Evolutionary conservation across 2,797 vertebrate species (phyloP), one percentile per base, ranked within the genome.

Genomic region (Siniperca undulata): DNA sequence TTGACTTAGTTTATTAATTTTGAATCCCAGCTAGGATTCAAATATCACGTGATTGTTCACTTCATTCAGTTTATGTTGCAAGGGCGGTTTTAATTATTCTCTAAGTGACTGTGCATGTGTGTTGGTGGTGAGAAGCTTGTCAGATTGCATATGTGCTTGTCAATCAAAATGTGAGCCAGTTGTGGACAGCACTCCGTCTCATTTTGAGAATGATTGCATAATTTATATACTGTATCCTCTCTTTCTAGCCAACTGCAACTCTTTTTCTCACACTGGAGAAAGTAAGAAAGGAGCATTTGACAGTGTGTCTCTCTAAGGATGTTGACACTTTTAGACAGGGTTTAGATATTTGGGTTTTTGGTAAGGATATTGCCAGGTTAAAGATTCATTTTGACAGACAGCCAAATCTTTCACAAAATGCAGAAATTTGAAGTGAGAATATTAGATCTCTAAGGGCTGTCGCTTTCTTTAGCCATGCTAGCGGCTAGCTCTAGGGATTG

Each of bases 161-260:
- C 82, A 80, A 83, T 88, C 66, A 80, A 61, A 87, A 70, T 34
- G 74, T 70, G 77, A 82, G 70, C 30, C 52, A 34, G 30, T 42
- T 55, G 64, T 77, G 64, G 75, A 83, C 53, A 60, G 77, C 56
- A 55, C 40, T 85, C 72, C 3, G 13, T 90, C 65, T 80, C 40
- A 40, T 55, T 7, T 67, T 65, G 65, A 71, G 62, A 78, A 62
- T 0, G 14, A 16, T 0, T 91, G 72, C 72, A 91, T 91, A 48
- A 86, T 91, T 83, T 50, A 90, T 65, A 7, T 68, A 30, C 48
- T 79, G 69, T 71, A 78, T 74, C 30, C 5, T 68, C 16, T 58
- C 17, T 75, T 74, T 67, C 8, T 38, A 38, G 38, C 50, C 5
- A 17, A 19, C 40, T 59, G 56, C 64, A 71, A 66, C 53, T 52